Evolutionary conservation across 2,888 invertebrate genomes (phyloP).

Genomic region (Acleris holmiana): DNA sequence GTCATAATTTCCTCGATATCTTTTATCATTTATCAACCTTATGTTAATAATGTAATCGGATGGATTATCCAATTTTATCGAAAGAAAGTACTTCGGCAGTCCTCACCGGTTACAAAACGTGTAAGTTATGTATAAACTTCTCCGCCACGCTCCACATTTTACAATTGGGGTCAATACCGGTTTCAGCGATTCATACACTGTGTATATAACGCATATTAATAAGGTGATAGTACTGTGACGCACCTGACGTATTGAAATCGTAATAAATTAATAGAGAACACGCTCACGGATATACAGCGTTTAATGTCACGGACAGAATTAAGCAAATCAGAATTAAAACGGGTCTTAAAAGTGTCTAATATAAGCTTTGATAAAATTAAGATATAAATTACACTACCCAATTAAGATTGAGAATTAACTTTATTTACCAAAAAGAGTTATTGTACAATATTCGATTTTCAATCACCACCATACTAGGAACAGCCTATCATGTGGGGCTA

Average conservation of each 20-base stretch:
- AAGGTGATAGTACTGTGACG: slow-evolving; percentile 24
- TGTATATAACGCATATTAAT: slow-evolving; percentile 31
- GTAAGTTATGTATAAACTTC: slow-evolving; percentile 41
- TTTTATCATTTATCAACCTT: not conserved
- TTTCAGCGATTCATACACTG: slow-evolving; percentile 48
- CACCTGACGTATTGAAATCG: slow-evolving; percentile 18
- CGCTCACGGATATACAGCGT: not conserved
- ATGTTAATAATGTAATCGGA: not conserved
- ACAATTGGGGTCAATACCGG: slow-evolving; percentile 73
- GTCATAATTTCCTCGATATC: not conserved
- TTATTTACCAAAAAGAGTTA: no score
- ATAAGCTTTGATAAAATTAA: no score
- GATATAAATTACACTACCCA: no score
- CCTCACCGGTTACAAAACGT: slow-evolving; percentile 29
- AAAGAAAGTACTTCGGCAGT: not conserved
- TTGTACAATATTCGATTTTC: no score
- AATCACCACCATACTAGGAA: no score
- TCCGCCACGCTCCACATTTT: slow-evolving; percentile 72
- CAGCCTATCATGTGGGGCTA: no score
- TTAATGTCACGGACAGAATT: no score
- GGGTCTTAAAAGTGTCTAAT: no score
- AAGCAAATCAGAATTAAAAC: no score
- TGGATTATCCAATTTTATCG: not conserved
- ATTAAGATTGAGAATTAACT: no score
- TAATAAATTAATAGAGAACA: not conserved